Percentiles rank a stretch among this genome's conserved stretches.
Evolutionary conservation across 2,888 invertebrate genomes (phyloP).

Genomic region (Phalera bucephala): DNA sequence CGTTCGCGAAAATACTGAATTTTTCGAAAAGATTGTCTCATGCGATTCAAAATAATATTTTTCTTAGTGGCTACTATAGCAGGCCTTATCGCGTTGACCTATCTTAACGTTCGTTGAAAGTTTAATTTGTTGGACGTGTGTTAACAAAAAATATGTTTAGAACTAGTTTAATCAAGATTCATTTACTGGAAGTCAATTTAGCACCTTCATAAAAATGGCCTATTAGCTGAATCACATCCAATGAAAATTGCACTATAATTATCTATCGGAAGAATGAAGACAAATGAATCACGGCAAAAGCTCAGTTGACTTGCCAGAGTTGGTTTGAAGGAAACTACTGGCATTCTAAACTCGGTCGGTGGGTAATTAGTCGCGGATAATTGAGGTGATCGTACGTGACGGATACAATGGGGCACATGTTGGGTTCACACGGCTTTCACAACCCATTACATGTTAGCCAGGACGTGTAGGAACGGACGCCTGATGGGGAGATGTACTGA

Average conservation of each 20-base stretch:
- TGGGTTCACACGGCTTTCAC: conserved; percentile 73
- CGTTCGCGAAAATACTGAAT: conserved; percentile 1
- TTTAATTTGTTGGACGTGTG: background rate
- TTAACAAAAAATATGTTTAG: conserved; percentile 4
- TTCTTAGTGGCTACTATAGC: background rate
- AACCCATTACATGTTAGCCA: conserved; percentile 56
- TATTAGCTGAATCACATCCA: conserved; percentile 8
- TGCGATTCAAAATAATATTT: background rate
- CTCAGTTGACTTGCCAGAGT: conserved; percentile 7
- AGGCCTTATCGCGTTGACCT: background rate
- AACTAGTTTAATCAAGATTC: conserved; percentile 8
- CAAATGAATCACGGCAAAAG: conserved; percentile 8
- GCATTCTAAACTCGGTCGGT: conserved; percentile 43
- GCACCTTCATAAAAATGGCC: conserved; percentile 11
- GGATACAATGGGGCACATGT: conserved; percentile 58
- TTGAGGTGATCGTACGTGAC: conserved; percentile 57
- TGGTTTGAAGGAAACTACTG: conserved; percentile 17
- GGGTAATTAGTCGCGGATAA: conserved; percentile 63
- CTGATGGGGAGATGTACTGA: conserved; percentile 30
- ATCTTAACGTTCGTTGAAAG: conserved; percentile 2
- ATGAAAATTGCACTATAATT: conserved; percentile 12
- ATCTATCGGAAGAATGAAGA: conserved; percentile 14
- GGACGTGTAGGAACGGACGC: conserved; percentile 52
- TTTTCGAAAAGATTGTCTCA: background rate
- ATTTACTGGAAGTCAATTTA: conserved; percentile 11